A percentile compares a stretch with the other conserved stretches of the same genome.
phyloP scores from a whole-genome alignment of 2,888 invertebrate genomes.

The Zygothrica quintamaculata region DNA sequence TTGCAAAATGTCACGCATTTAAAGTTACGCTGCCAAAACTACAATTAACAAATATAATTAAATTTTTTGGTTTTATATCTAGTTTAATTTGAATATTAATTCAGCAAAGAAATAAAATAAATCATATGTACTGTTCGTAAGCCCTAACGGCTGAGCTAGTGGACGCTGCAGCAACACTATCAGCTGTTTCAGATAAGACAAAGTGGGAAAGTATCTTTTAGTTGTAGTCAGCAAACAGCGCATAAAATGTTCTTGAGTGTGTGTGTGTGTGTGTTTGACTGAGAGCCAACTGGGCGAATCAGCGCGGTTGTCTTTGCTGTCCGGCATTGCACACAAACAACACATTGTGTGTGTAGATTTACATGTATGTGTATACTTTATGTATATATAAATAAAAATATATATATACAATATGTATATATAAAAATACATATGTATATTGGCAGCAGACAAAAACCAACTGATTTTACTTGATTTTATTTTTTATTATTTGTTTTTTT shows the following conservation, averaged over 20 bases:
- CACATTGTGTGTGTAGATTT: neutral
- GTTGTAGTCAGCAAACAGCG: slow-evolving; percentile 34
- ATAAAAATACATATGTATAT: slow-evolving; percentile 22
- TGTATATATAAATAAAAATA: slow-evolving; percentile 14
- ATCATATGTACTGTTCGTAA: slow-evolving; percentile 19
- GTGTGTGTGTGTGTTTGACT: slow-evolving; percentile 52
- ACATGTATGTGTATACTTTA: slow-evolving; percentile 3
- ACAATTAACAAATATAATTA: slow-evolving; percentile 8
- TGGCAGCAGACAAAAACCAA: slow-evolving; percentile 54
- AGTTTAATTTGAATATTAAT: slow-evolving; percentile 28
- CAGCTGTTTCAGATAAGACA: slow-evolving; percentile 47
- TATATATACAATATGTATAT: slow-evolving; percentile 3
- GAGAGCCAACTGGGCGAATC: slow-evolving; percentile 71
- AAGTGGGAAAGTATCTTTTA: slow-evolving; percentile 38
- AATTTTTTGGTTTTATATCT: slow-evolving; percentile 14
- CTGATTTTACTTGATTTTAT: slow-evolving; percentile 66
- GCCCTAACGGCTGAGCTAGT: slow-evolving; percentile 20
- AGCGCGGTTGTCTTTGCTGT: slow-evolving; percentile 45
- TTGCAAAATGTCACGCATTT: slow-evolving; percentile 70
- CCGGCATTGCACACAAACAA: slow-evolving; percentile 33
- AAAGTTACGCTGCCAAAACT: slow-evolving; percentile 26
- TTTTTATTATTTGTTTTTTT: slow-evolving; percentile 59
- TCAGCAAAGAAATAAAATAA: slow-evolving; percentile 15
- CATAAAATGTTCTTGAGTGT: slow-evolving; percentile 25
- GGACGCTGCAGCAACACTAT: slow-evolving; percentile 33